Evolutionary conservation across 2,113 vertebrate genomes (phyloP), one percentile per base, ranked within the genome.

Genomic region (Monopterus albus): DNA sequence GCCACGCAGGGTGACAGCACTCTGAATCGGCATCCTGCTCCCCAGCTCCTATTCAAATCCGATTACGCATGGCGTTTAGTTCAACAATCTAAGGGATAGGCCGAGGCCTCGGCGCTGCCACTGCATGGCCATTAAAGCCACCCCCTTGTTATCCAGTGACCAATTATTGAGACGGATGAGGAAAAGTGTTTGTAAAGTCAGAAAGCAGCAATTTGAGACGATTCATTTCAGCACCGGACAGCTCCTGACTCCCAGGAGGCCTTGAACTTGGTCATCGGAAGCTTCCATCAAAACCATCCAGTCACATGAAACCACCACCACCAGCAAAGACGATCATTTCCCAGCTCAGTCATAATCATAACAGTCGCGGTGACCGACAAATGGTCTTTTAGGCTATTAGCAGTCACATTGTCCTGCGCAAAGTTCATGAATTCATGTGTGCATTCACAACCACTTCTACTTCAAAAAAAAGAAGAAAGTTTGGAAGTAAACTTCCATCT

Each of bases 401-500:
- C 17, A 25, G 58, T 61, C 62, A 78, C 59, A 45, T 57, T 28
- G n/a, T 76, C 46, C 52, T 20, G 52, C 42, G 63, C 35, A 53
- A 88, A 81, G 46, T 71, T 53, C 39, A 69, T 52, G n/a, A 60
- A 26, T 67, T 75, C 72, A 79, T 46, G 56, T 63, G 18, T 72
- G 66, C 80, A 79, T 78, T 78, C 63, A 49, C 67, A 15, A 25
- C 8, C 35, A 51, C 75, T 53, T 72, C 47, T 61, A 66, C 23
- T 25, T 72, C 33, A 25, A 65, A n/a, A n/a, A 59, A 42, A 18
- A 76, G 38, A 51, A 75, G 28, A 87, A 92, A 90, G 83, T 92
- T 93, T 85, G 18, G 78, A 91, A 91, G 89, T 87, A 93, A 93
- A 93, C 94, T 95, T 95, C 95, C 92, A 93, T 94, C 89, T 93